phyloP scores from a whole-genome alignment of 1,140 invertebrate genomes.

The Bombus fervidus region DNA sequence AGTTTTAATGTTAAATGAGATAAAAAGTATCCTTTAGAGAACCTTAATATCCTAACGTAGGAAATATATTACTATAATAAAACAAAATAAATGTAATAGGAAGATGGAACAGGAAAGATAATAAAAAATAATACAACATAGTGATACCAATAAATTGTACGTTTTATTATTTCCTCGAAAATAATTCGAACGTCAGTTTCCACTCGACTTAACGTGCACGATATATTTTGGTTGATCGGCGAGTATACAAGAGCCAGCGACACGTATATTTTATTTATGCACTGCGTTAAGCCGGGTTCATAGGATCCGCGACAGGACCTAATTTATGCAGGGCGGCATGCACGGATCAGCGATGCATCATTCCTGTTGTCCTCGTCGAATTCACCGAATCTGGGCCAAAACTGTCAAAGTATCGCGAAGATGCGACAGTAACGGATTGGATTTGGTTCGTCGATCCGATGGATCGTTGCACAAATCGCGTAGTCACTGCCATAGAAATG shows the following conservation, averaged over 20 bases:
- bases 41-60: no score
- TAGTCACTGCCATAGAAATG: no score
- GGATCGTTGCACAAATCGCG: no score
- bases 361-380: slow-evolving; percentile 22
- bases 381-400: slow-evolving; percentile 6
- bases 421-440: neutral
- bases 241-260: neutral
- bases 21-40: no score
- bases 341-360: slow-evolving; percentile 31
- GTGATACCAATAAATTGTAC: no score
- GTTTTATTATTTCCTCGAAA: neutral
- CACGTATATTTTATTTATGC: slow-evolving; percentile 38
- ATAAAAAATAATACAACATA: no score
- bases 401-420: slow-evolving; percentile 20
- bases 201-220: neutral
- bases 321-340: slow-evolving; percentile 27
- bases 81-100: no score
- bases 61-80: no score
- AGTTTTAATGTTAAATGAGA: no score
- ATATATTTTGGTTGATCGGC: slow-evolving; percentile 13
- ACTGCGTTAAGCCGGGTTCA: slow-evolving; percentile 20
- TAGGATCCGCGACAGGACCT: neutral
- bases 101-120: no score
- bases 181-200: neutral
- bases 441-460: no score